phyloP scores from a whole-genome alignment of 2,888 invertebrate species.

The Drosophila colorata region DNA sequence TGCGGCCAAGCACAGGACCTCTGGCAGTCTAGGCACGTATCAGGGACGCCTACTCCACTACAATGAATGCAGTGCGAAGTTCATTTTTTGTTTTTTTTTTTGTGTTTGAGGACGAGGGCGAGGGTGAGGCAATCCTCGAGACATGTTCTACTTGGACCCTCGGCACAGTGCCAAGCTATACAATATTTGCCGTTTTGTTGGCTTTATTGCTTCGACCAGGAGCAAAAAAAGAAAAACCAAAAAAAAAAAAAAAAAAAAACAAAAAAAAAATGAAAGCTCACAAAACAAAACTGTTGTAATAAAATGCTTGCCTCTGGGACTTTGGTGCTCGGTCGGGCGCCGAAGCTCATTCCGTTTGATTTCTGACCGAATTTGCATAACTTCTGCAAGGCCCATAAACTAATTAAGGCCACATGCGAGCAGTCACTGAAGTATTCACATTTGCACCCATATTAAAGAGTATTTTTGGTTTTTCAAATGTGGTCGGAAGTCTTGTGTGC shows the following conservation, averaged over 20 bases:
- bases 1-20: constrained; percentile 33
- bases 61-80: constrained; percentile 53
- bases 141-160: constrained; percentile 42
- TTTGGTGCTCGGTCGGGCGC: constrained; percentile 17
- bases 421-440: constrained; percentile 14
- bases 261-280: constrained; percentile 15
- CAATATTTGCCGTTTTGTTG: constrained; percentile 61
- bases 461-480: constrained; percentile 24
- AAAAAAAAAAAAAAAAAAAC: not conserved
- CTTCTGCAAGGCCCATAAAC: constrained; percentile 41
- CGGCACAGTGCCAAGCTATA: constrained; percentile 29
- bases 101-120: not conserved
- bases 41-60: constrained; percentile 30
- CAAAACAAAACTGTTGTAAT: constrained; percentile 44
- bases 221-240: not conserved
- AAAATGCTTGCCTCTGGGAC: constrained; percentile 39
- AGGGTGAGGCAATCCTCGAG: constrained; percentile 35
- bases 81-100: constrained; percentile 39
- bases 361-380: constrained; percentile 46
- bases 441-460: constrained; percentile 31
- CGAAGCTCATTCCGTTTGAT: constrained; percentile 42
- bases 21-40: constrained; percentile 66
- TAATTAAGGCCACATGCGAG: constrained; percentile 51
- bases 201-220: constrained; percentile 54
- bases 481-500: constrained; percentile 12